These are phyloP conservation scores for Poecilia velifera DNA, from an alignment of 2,797 vertebrate species.

Conservation along the genomic window DNA sequence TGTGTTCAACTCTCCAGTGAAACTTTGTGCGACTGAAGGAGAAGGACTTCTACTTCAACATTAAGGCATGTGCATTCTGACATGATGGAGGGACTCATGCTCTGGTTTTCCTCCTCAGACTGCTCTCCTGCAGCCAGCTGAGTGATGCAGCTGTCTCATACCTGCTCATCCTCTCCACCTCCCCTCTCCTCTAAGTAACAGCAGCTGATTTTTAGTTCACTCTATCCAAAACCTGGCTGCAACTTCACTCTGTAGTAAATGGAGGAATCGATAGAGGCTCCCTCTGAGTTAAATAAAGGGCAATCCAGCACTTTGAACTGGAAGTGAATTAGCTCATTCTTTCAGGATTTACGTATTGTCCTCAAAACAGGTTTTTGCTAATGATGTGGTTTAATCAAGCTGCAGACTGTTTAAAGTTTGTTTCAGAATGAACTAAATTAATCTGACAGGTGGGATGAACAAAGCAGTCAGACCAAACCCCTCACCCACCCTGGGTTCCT, in stretches of 20 bases:
- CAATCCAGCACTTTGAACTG: neutral
- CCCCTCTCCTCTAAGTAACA: neutral
- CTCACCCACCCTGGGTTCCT: too few relatives aligned
- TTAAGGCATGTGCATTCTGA: slow-evolving; percentile 3
- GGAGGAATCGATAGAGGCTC: slow-evolving; percentile 25
- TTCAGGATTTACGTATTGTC: neutral
- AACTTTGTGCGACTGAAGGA: slow-evolving; percentile 5
- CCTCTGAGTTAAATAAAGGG: slow-evolving; percentile 28
- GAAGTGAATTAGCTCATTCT: neutral
- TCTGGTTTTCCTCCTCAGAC: slow-evolving; percentile 7
- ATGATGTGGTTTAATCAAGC: slow-evolving; percentile 20
- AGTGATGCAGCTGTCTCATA: slow-evolving; percentile 12
- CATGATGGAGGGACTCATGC: slow-evolving; percentile 4
- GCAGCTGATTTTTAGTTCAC: slow-evolving; percentile 45
- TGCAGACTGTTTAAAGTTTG: slow-evolving; percentile 17
- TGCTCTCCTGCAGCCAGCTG: slow-evolving; percentile 25
- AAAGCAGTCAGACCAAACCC: neutral
- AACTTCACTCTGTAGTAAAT: slow-evolving; percentile 45
- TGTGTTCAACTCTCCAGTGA: slow-evolving; percentile 15
- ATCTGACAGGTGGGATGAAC: neutral
- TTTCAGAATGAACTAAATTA: neutral
- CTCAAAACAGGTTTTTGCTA: slow-evolving; percentile 13
- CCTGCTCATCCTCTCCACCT: slow-evolving; percentile 6
- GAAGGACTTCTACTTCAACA: neutral
- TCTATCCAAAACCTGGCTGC: slow-evolving; percentile 37